Evolutionary conservation across 2,888 invertebrate species (phyloP), one percentile per base, ranked within the genome.

Genomic region (Bhutanitis thaidina): DNA sequence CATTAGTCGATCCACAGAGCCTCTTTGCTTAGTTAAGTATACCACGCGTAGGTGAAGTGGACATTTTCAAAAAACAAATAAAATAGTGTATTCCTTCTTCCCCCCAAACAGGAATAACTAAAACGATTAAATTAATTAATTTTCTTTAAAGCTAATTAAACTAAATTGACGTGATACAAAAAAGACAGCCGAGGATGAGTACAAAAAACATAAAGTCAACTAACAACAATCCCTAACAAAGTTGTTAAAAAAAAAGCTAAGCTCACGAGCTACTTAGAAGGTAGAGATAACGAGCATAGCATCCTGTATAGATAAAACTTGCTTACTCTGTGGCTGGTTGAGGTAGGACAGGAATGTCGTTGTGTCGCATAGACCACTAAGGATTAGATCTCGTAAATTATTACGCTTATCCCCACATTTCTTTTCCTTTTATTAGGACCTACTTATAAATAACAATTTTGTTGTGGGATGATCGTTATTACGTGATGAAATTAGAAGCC

Each of bases 231-330:
- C 57, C 55, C 65, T 64, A 62, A 64, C 13, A 13, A 34, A 60
- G 54, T 53, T 56, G 52, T 61, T 61, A 56, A 55, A 60, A n/a
- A n/a, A 20, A 57, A 61, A 65, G 67, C 25, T 27, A 52, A 46
- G 52, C 52, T 52, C 34, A 43, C 67, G 63, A 61, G 71, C 70
- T 73, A 72, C 69, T 63, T 65, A 71, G 71, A 71, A 71, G 34
- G 74, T 69, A 74, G 70, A 67, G 67, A 65, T 63, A 68, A 60
- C 72, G 69, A 68, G 69, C 12, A 12, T 68, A 67, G 63, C 72
- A 75, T 79, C 79, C 80, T 78, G 76, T 77, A 62, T 76, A 78
- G 79, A 79, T 80, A 79, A 56, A 60, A 57, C 50, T 56, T 60
- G 70, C 72, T 73, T 69, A 77, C 72, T 67, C 65, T 61, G 67